These are phyloP conservation scores for Microplitis deprimator DNA, from an alignment of 2,888 invertebrate genomes.

Conservation along the genomic window DNA sequence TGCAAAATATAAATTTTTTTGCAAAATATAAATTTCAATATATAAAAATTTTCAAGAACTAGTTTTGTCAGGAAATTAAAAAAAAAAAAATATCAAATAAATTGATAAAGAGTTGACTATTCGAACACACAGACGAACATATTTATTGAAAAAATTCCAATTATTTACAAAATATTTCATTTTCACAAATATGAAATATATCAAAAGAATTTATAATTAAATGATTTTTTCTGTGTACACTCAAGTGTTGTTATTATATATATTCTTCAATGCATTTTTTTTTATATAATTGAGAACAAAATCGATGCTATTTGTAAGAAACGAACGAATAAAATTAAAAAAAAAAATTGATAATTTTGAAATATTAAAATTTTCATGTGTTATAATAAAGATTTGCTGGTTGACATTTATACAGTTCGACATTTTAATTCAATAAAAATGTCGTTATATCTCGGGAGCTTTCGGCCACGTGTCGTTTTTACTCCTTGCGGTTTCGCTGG, in stretches of 20 bases:
- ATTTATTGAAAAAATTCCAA: not conserved
- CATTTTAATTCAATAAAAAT: conserved; percentile 3
- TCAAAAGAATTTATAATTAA: too few species aligned
- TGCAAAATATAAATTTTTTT: not conserved
- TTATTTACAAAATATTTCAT: not conserved
- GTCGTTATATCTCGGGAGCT: not conserved
- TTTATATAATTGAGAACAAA: too few species aligned
- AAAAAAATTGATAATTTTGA: not conserved
- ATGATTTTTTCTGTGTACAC: too few species aligned
- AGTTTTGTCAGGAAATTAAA: too few species aligned
- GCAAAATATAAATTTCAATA: too few species aligned
- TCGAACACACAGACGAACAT: not conserved
- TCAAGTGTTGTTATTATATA: too few species aligned
- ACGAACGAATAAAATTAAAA: not conserved
- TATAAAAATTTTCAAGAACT: too few species aligned
- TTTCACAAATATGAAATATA: not conserved
- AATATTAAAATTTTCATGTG: not conserved
- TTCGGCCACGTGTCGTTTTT: not conserved
- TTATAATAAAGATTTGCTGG: not conserved
- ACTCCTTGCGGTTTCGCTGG: not conserved
- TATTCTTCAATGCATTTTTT: too few species aligned
- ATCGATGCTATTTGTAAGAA: too few species aligned
- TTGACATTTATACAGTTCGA: not conserved
- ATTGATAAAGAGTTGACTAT: not conserved
- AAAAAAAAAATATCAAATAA: not conserved